Base-by-base conservation (phyloP, 2,888 invertebrate species). In the Cryptus viduatorius region DNA sequence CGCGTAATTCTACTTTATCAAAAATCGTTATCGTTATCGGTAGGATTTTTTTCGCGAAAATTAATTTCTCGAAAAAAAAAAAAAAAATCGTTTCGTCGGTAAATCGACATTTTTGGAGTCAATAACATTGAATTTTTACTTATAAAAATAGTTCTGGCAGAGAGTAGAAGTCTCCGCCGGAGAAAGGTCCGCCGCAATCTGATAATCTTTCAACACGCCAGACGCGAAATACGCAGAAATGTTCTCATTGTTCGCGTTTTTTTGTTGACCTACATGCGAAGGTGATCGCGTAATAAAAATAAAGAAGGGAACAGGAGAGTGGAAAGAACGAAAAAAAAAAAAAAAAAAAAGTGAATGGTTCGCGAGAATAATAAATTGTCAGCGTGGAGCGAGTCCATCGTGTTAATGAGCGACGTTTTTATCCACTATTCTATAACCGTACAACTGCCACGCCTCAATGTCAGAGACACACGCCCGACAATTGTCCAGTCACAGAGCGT, bases 351-450 rank as follows among this genome's bases (percentile, higher is more conserved):
- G 77, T 78, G 71, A 82, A 82, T 82, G 82, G 73, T 76, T 37
- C 67, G 76, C 71, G 76, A 71, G 72, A 77, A 46, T 56, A 68
- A 68, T 76, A 67, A 82, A 79, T 69, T 61, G 65, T 82, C 67
- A 67, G 19, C 12, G 59, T 69, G 50, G 77, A 77, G 77, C 73
- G 82, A 82, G 84, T 79, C 71, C 56, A 71, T 71, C 75, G 65
- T 50, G 82, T 82, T 82, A 82, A 84, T 84, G 82, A 79, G 65
- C 50, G 59, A 48, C 56, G 48, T 59, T 64, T 78, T 65, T 73
- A 69, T 48, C 42, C 53, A 56, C 7, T 24, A 50, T 64, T 59
- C 59, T 19, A 42, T 72, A 64, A 59, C 71, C 72, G 48, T 75
- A 72, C 59, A 50, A 19, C 19, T 61, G 48, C 72, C 81, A 72